Conservation (phyloP, 2,888 invertebrate genomes). For the Glyphotaelius pellucidus region DNA sequence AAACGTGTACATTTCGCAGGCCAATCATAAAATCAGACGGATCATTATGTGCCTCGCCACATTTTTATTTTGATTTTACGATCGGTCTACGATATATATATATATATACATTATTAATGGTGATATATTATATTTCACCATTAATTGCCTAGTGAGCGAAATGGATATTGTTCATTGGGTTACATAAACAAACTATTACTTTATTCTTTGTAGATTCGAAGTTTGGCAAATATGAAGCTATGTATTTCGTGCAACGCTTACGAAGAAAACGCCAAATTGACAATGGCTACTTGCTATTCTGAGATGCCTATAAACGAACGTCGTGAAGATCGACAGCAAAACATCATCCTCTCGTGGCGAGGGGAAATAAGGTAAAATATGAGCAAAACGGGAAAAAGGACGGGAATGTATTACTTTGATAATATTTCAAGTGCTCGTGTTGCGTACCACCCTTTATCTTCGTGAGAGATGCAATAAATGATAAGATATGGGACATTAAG, state of each 20-base stretch:
- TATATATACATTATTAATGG: too few species aligned
- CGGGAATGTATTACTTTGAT: not conserved
- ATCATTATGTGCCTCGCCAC: too few species aligned
- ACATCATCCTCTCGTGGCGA: slow-evolving; percentile 86
- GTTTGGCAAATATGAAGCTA: slow-evolving; percentile 78
- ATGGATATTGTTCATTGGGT: not conserved
- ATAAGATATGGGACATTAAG: slow-evolving; percentile 41
- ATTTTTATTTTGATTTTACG: too few species aligned
- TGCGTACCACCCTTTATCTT: slow-evolving; percentile 85
- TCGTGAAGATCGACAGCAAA: slow-evolving; percentile 77
- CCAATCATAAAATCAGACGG: too few species aligned
- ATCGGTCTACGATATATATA: too few species aligned
- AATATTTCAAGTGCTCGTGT: not conserved
- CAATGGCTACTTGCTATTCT: slow-evolving; percentile 50
- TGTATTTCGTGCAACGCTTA: slow-evolving; percentile 80
- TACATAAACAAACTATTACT: not conserved
- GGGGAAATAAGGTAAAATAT: slow-evolving; percentile 81
- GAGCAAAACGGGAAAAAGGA: not conserved
- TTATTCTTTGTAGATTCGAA: slow-evolving; percentile 78
- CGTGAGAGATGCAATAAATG: slow-evolving; percentile 34
- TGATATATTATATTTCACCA: too few species aligned
- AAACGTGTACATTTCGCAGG: too few species aligned
- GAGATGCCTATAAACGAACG: not conserved
- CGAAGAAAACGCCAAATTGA: slow-evolving; percentile 51
- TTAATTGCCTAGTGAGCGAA: too few species aligned